Evolutionary conservation across 2,113 vertebrate species (phyloP).

Genomic region (Leucopternis melanops): DNA sequence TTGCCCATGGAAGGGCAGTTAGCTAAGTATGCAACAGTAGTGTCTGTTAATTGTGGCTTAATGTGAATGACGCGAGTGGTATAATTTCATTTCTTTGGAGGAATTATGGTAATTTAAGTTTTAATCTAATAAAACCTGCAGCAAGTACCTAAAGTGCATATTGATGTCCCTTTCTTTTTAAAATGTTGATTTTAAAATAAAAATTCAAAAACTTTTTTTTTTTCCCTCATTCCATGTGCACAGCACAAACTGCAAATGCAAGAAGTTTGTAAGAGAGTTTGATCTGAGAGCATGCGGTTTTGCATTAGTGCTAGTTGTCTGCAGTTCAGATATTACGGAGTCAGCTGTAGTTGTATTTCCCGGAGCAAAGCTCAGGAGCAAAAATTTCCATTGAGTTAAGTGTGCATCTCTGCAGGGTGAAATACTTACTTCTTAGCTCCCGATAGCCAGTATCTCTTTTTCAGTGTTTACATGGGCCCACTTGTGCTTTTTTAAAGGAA

Average conservation of each 20-base stretch:
- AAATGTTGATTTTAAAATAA: neutral
- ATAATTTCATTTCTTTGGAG: neutral
- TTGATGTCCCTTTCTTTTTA: neutral
- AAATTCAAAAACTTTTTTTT: neutral
- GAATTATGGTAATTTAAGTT: neutral
- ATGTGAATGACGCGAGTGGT: neutral
- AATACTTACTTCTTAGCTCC: neutral
- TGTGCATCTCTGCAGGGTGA: neutral
- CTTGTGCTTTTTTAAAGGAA: neutral
- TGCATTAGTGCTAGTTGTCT: too few species aligned
- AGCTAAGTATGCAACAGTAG: neutral
- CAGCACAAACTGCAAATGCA: neutral
- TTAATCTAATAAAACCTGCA: neutral
- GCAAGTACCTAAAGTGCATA: neutral
- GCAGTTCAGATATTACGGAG: neutral
- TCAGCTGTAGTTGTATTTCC: neutral
- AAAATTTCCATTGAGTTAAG: neutral
- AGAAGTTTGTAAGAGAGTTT: neutral
- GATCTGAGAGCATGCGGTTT: rapidly evolving
- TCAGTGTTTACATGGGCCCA: neutral
- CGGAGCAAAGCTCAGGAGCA: neutral
- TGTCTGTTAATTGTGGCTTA: neutral
- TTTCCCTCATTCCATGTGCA: neutral
- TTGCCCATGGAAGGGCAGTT: neutral
- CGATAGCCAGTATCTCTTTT: neutral